Base-by-base conservation (phyloP, 2,797 vertebrate species). In the Acridotheres tristis region DNA sequence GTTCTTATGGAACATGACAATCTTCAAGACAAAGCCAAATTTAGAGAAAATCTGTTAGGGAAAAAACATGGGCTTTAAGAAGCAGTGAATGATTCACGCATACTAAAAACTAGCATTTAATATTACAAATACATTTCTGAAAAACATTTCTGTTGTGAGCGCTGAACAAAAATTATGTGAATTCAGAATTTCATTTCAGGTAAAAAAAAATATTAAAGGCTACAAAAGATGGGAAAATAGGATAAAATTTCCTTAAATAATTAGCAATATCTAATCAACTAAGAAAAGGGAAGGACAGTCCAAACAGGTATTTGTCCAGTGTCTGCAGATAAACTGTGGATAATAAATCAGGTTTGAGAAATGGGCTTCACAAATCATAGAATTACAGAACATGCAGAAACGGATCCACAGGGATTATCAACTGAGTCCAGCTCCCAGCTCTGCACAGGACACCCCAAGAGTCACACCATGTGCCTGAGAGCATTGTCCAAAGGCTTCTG, bases 11-110 rank as follows among this genome's bases (percentile, higher is more conserved):
- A 99, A 99, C 26, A 95, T 98, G 83, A 99, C 96, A 96, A 99
- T 99, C 97, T 98, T 99, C 97, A 98, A 94, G 54, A 99, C 98
- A 13, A 96, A 96, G 90, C 98, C 98, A 98, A 97, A 99, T 95
- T 97, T 98, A 74, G 98, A 98, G 96, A 99, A 99, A 96, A 98
- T 96, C 98, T 98, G 91, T 72, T 68, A 97, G 90, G 25, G 30
- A 59, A 88, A 63, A 77, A 81, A 45, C 12, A 74, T 20, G 21
- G 63, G 57, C 50, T 86, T 94, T 77, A 58, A 96, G 88, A 94
- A 88, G 51, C 66, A 75, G 29, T 43, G 10, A 94, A 21, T 66
- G 90, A 85, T 32, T 50, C 2, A 53, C 2, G 3, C 18, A 79
- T 12, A 53, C 4, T 67, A 57, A 80, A 95, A 82, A 5, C 19